Evolutionary conservation across 2,113 vertebrate species (phyloP), one percentile per base, ranked within the genome.

Genomic region (Epinephelus lanceolatus): DNA sequence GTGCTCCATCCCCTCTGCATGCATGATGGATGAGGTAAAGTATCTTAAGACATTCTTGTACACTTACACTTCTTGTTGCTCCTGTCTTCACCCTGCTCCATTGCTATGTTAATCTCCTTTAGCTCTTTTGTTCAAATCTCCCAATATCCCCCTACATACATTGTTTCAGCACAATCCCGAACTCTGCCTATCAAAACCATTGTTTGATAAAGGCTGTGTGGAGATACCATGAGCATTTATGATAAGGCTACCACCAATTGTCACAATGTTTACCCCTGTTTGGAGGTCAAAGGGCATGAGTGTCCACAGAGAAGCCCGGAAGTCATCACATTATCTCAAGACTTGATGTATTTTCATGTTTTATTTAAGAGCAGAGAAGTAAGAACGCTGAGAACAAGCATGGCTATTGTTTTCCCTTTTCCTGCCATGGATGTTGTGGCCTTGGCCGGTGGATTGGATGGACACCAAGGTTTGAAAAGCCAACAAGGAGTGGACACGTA

Each of bases 191-290:
- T 91, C 81, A 10, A 27, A 51, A 1, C 55, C 67, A 89, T 91
- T 94, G 90, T 92, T 89, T 78, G 88, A 89, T 89, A 84, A 80
- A 53, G 51, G 7, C 66, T 37, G 45, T 0, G 30, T 15, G 2
- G 57, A 57, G 61, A 80, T 63, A 77, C 66, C 37, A 12, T 10
- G 10, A 55, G 57, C 57, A 60, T 74, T 84, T 74, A 86, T 75
- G 81, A 88, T 92, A 90, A 94, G 59, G 81, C 71, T 42, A 25
- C 66, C 70, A 51, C 56, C 81, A 73, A 86, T 84, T 91, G 89
- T 87, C 65, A 65, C 53, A 80, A 17, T 88, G 85, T 90, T 89
- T 86, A 37, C 15, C 10, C 3, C 51, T 2, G 2, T 10, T 23
- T 6, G 21, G 56, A 83, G 80, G 88, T 86, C 78, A 74, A 57